phyloP scores from a whole-genome alignment of 2,797 vertebrate species.

The Valencia hispanica region DNA sequence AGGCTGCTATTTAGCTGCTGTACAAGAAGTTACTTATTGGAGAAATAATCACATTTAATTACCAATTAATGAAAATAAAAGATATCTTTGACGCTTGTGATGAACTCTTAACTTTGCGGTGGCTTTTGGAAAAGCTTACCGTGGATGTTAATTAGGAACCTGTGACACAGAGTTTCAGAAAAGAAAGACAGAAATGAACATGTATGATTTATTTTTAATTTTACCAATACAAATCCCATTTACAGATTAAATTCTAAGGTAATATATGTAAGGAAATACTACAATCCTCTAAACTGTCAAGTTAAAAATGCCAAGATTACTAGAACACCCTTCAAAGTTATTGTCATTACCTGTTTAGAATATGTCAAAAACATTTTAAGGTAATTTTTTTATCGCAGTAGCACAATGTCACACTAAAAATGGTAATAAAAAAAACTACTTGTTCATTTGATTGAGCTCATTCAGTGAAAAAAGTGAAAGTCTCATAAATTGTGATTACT shows the following conservation, averaged over 20 bases:
- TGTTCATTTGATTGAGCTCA: too few species aligned
- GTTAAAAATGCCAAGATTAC: not conserved
- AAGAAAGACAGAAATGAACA: constrained; percentile 1
- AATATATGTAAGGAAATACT: not conserved
- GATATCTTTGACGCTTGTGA: constrained; percentile 33
- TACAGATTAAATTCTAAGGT: not conserved
- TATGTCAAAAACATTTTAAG: too few species aligned
- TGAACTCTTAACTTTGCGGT: constrained; percentile 21
- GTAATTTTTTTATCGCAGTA: too few species aligned
- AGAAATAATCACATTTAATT: constrained; percentile 37
- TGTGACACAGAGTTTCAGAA: constrained; percentile 16
- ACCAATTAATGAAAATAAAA: constrained; percentile 37
- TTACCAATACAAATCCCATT: not conserved
- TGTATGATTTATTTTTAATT: constrained; percentile 15
- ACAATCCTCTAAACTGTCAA: not conserved
- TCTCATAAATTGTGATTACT: too few species aligned
- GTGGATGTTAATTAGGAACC: constrained; percentile 36
- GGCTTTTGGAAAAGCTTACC: constrained; percentile 24
- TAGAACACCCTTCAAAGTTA: not conserved
- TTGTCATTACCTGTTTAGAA: not conserved
- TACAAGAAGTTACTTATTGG: not conserved
- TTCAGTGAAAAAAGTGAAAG: too few species aligned
- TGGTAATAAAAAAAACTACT: too few species aligned
- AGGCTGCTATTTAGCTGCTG: constrained; percentile 26
- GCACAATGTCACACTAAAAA: too few species aligned